Conservation (phyloP, 2,888 invertebrate species). For the Antheraea assamensis region DNA sequence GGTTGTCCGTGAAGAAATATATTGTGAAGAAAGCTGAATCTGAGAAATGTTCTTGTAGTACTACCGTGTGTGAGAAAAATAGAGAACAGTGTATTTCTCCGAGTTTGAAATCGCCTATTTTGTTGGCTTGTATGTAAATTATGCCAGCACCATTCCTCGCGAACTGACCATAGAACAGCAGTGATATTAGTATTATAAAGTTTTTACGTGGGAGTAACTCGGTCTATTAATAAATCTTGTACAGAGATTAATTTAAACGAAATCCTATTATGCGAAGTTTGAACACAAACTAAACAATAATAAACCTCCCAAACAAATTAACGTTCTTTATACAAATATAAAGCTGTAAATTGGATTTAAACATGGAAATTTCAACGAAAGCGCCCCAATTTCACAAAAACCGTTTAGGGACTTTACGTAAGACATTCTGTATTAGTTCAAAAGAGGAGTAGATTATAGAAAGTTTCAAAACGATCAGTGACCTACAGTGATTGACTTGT, state of each 20-base stretch:
- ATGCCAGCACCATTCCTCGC: too few relatives aligned
- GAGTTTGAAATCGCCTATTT: too few relatives aligned
- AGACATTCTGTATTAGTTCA: not conserved
- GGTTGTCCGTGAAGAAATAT: too few relatives aligned
- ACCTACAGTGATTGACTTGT: not conserved
- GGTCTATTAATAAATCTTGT: not conserved
- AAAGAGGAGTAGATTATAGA: not conserved
- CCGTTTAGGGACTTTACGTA: not conserved
- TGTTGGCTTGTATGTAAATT: too few relatives aligned
- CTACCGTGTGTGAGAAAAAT: too few relatives aligned
- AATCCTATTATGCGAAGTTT: slow-evolving; percentile 17
- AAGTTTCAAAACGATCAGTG: not conserved
- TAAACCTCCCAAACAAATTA: not conserved
- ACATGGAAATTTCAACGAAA: not conserved
- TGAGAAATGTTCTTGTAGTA: too few relatives aligned
- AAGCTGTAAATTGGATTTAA: not conserved
- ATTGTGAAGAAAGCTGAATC: too few relatives aligned
- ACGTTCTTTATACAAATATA: not conserved
- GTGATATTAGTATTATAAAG: too few relatives aligned
- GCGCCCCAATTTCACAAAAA: not conserved
- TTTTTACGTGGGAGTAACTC: too few relatives aligned
- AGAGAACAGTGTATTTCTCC: too few relatives aligned
- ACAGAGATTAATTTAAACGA: not conserved
- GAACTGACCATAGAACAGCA: too few relatives aligned
- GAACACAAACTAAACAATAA: slow-evolving; percentile 8